These are phyloP conservation scores for Tenthredo mesomela DNA, from an alignment of 2,888 invertebrate genomes.

Conservation along the genomic window DNA sequence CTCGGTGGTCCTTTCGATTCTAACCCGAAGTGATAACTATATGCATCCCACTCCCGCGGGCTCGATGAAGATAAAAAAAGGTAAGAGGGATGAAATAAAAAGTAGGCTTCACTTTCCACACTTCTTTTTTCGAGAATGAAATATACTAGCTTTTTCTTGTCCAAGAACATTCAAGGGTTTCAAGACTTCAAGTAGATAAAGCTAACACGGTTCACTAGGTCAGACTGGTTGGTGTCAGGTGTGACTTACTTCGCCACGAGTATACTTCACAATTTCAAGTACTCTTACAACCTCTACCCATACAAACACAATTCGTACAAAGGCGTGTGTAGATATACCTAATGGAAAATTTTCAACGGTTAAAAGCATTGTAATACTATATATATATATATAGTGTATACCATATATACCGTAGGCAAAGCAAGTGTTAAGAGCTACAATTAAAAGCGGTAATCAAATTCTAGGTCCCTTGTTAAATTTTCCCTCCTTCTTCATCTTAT, in stretches of 20 bases:
- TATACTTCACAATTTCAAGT: constrained; percentile 14
- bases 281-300: neutral
- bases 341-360: constrained; percentile 10
- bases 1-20: neutral
- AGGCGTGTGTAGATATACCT: neutral
- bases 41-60: neutral
- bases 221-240: constrained; percentile 1
- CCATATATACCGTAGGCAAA: neutral
- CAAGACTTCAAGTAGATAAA: constrained; percentile 24
- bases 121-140: neutral
- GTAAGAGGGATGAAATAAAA: neutral
- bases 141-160: neutral
- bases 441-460: constrained; percentile 35
- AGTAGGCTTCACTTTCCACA: neutral
- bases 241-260: constrained; percentile 13
- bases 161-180: constrained; percentile 15
- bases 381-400: too few relatives aligned
- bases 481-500: neutral
- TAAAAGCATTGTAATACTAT: neutral
- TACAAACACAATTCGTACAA: neutral
- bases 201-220: constrained; percentile 29
- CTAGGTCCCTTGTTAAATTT: constrained; percentile 14
- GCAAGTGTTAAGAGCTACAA: neutral
- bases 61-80: neutral
- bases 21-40: neutral